Evolutionary conservation across 2,888 invertebrate genomes (phyloP).

Genomic region (Pseudolycoriella hygida): DNA sequence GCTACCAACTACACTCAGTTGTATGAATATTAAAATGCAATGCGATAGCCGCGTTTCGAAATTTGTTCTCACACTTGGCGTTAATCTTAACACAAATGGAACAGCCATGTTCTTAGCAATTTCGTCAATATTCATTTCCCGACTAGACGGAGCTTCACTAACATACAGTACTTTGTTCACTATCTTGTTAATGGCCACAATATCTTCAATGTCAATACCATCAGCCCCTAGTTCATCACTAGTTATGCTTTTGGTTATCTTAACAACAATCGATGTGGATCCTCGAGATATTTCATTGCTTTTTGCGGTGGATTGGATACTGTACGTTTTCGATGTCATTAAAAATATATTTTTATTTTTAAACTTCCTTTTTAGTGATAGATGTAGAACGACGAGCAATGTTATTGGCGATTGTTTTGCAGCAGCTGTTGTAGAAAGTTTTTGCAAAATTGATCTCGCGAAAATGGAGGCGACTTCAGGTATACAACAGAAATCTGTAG

Average conservation of each 20-base stretch:
- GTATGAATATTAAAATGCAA: too few species aligned
- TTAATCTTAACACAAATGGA: too few species aligned
- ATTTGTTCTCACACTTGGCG: too few species aligned
- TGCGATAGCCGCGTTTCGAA: too few species aligned
- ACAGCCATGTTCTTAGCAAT: too few species aligned
- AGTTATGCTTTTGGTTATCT: slow-evolving; percentile 60
- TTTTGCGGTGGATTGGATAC: slow-evolving; percentile 80
- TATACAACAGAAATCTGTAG: not conserved
- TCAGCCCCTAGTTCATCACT: slow-evolving; percentile 75
- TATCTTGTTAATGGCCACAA: slow-evolving; percentile 67
- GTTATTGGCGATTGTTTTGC: slow-evolving; percentile 78
- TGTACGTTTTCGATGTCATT: slow-evolving; percentile 41
- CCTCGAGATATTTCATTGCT: slow-evolving; percentile 63
- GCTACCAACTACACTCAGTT: too few species aligned
- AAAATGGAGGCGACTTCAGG: slow-evolving; percentile 39
- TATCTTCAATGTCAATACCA: slow-evolving; percentile 75
- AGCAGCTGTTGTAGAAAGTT: slow-evolving; percentile 65
- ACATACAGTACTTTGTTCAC: slow-evolving; percentile 72
- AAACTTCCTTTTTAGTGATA: slow-evolving; percentile 51
- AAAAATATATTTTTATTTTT: not conserved
- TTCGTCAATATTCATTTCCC: slow-evolving; percentile 59
- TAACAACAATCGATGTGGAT: slow-evolving; percentile 68
- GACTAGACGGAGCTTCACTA: slow-evolving; percentile 67
- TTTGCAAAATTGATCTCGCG: slow-evolving; percentile 67
- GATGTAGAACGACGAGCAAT: slow-evolving; percentile 74